Conservation (phyloP, 2,888 invertebrate species). For the Rhorus exstirpatorius region DNA sequence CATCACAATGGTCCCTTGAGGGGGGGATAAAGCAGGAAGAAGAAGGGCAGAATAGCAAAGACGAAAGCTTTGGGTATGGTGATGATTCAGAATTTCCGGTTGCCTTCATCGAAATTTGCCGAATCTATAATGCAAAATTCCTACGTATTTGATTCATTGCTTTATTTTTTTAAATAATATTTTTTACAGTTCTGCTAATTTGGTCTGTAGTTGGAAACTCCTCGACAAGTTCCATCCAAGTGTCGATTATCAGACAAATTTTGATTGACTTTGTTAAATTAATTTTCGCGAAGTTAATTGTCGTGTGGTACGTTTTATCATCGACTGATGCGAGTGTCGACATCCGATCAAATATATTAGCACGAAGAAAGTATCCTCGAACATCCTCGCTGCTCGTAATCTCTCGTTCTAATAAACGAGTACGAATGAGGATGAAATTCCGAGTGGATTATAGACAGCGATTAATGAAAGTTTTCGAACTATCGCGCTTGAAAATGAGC, state of each 20-base stretch:
- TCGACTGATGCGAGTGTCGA: no score
- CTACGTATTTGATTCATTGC: background rate
- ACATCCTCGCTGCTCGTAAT: slow-evolving; percentile 10
- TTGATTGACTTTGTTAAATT: no score
- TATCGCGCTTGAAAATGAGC: slow-evolving; percentile 40
- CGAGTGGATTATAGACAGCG: slow-evolving; percentile 20
- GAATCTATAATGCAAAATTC: background rate
- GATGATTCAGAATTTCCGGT: background rate
- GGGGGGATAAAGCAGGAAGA: background rate
- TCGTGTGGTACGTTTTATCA: no score
- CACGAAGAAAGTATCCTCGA: slow-evolving; percentile 12
- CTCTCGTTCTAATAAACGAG: slow-evolving; percentile 34
- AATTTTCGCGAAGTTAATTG: no score
- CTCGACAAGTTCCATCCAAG: no score
- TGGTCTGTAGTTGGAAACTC: no score
- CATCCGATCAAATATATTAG: no score
- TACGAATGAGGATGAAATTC: slow-evolving; percentile 42
- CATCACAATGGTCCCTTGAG: slow-evolving; percentile 10
- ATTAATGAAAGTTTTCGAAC: slow-evolving; percentile 42
- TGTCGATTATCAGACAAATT: no score
- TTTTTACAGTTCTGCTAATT: no score
- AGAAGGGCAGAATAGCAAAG: background rate
- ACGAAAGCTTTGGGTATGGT: background rate
- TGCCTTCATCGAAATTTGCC: slow-evolving; percentile 1
- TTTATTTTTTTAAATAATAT: no score